Percentiles rank a stretch among this genome's conserved stretches.
Evolutionary conservation across 2,113 vertebrate genomes (phyloP).

Genomic region (Prionailurus viverrinus): DNA sequence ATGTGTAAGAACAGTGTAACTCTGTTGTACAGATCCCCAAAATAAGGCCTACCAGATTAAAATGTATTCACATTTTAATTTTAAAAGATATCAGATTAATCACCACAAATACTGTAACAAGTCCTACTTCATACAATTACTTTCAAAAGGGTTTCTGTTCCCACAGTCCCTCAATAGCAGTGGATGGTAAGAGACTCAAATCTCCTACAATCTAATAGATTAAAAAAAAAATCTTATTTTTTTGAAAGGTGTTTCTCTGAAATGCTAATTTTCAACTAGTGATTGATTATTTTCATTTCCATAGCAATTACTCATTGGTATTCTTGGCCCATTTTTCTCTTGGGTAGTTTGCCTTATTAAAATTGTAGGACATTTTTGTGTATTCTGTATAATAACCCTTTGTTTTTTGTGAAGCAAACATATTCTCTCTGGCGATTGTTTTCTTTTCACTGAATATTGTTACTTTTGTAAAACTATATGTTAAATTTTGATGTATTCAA

Average conservation of each 20-base stretch:
- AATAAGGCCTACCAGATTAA: background rate
- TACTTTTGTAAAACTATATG: background rate
- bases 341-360: background rate
- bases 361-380: background rate
- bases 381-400: background rate
- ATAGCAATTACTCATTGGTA: background rate
- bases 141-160: background rate
- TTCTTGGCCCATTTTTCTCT: background rate
- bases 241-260: background rate
- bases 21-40: background rate
- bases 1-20: background rate
- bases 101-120: background rate
- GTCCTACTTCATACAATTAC: background rate
- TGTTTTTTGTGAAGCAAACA: background rate
- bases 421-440: background rate
- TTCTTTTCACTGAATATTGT: constrained; percentile 2
- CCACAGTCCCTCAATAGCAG: background rate
- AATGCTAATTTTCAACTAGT: background rate
- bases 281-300: background rate
- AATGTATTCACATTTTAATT: background rate
- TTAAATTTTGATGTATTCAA: background rate
- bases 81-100: background rate
- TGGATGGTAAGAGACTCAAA: background rate
- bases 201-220: background rate
- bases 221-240: background rate